Conservation (phyloP, 2,113 vertebrate genomes). For the Ictalurus furcatus region DNA sequence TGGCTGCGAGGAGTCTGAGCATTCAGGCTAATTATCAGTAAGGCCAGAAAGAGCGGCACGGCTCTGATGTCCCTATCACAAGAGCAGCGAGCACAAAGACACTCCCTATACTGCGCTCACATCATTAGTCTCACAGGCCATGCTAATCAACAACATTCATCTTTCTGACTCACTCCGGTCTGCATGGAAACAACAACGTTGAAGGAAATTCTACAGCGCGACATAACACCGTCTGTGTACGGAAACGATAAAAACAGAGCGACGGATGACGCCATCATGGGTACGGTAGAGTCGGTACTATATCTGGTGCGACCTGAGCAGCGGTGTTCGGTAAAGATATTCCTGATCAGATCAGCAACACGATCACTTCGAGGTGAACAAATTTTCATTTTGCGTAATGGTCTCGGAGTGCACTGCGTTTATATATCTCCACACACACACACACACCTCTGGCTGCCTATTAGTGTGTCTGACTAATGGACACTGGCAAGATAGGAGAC, state of each 20-base stretch:
- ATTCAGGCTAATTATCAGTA: conserved; percentile 67
- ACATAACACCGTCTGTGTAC: neutral
- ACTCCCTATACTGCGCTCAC: conserved; percentile 64
- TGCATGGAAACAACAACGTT: conserved; percentile 57
- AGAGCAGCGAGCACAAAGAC: conserved; percentile 64
- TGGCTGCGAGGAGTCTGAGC: conserved; percentile 58
- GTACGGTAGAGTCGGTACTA: neutral
- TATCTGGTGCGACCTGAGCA: neutral
- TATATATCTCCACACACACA: neutral
- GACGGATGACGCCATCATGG: neutral
- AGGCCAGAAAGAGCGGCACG: conserved; percentile 63
- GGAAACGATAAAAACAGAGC: neutral
- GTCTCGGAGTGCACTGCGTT: neutral
- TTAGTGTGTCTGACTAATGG: conserved; percentile 2
- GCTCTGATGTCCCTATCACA: conserved; percentile 63
- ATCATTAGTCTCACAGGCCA: conserved; percentile 69
- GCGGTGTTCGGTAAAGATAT: conserved; percentile 2
- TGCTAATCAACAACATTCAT: conserved; percentile 66
- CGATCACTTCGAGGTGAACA: conserved; percentile 2
- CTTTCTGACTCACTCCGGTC: conserved; percentile 62
- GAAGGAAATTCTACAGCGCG: conserved; percentile 5
- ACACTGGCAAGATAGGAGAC: neutral
- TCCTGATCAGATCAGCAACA: neutral
- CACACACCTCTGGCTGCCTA: neutral
- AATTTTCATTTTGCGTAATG: conserved; percentile 21